These are phyloP conservation scores for Eupsittula cactorum DNA, from an alignment of 2,113 vertebrate genomes.

Conservation along the genomic window DNA sequence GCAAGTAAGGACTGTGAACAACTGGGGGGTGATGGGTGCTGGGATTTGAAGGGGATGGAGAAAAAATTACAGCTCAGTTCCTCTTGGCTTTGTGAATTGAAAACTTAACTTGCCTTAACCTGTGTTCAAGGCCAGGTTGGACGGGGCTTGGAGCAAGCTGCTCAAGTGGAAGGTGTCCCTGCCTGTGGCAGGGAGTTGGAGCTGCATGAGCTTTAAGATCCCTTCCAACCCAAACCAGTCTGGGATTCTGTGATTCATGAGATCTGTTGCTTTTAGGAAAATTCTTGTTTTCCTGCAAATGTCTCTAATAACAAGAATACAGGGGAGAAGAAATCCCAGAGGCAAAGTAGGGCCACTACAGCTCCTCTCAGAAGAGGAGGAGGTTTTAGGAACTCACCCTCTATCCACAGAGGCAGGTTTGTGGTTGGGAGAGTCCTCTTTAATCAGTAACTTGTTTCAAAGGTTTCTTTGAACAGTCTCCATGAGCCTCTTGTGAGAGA, in stretches of 20 bases:
- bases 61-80: not conserved
- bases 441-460: not conserved
- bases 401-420: not conserved
- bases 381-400: not conserved
- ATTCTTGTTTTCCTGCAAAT: not conserved
- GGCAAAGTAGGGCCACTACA: not conserved
- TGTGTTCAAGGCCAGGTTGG: not conserved
- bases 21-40: rapidly evolving
- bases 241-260: not conserved
- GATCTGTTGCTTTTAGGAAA: not conserved
- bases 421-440: not conserved
- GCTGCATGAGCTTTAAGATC: not conserved
- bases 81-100: not conserved
- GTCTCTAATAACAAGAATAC: not conserved
- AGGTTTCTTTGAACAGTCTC: constrained; percentile 11
- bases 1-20: not conserved
- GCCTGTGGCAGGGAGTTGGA: not conserved
- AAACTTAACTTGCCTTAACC: not conserved
- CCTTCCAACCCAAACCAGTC: not conserved
- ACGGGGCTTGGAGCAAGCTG: not conserved
- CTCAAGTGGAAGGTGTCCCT: not conserved
- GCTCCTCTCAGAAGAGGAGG: not conserved
- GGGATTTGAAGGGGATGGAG: not conserved
- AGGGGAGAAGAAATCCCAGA: not conserved
- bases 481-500: not conserved